Base-by-base conservation (phyloP, 2,888 invertebrate genomes). In the Phoenoteleia sp. region DNA sequence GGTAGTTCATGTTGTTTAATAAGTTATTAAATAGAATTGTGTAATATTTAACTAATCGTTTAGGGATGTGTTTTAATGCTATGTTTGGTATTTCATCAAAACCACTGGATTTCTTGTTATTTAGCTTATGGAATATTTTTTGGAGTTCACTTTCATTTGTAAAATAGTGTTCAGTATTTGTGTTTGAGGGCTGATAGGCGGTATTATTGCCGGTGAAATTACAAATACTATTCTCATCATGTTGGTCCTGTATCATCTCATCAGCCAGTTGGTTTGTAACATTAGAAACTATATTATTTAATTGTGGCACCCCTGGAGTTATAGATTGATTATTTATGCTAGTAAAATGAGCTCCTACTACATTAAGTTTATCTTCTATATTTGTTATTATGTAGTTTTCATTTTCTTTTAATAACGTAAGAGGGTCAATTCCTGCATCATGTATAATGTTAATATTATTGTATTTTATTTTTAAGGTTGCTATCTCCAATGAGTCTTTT, bases 1-100 rank as follows among this genome's bases (percentile, higher is more conserved):
- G 84, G 11, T 69, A 86, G 4, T 79, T 33, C 4, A 25, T 66
- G 6, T 71, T 66, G 39, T 84, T 80, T 11, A 85, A 27, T 15
- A 72, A 7, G 27, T 86, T 86, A 42, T 87, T 86, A 27, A 87
- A 87, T 0, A 86, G 4, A 0, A 84, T 81, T 21, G 84, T 76
- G 15, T 76, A 64, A 15, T 23, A 11, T 49, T 23, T 13, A 11
- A 80, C 72, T 21, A 72, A n/a, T 33, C 11, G 75, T 0, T 0
- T 1, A 0, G 82, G 86, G 2, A 88, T 27, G 7, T 83, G 49
- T 79, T 86, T 86, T n/a, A 86, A 25, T 0, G 64, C 25, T 0
- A 87, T 75, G 5, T 82, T 66, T 0, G 81, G 85, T 9, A 85
- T 85, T 5, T 77, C 52, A 21, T 87, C 87, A 0, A 72, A 13